phyloP scores from a whole-genome alignment of 1,140 invertebrate species.

The Lucilia cuprina region DNA sequence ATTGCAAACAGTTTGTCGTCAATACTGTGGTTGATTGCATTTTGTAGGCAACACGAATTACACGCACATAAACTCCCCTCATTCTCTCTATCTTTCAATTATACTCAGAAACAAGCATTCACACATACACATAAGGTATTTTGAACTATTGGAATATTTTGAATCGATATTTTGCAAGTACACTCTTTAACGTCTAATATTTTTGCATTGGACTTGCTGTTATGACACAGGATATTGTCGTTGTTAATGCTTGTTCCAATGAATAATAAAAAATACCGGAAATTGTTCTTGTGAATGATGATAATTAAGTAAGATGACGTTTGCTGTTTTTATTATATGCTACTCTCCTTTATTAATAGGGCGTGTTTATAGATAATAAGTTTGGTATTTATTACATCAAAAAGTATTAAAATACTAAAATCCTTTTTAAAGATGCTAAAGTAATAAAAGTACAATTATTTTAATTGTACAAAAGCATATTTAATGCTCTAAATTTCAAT shows the following conservation, averaged over 20 bases:
- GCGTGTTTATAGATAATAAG: too few species aligned
- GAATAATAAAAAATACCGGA: constrained; percentile 3
- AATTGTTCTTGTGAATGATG: constrained; percentile 15
- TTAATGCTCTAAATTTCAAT: too few species aligned
- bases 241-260: background rate
- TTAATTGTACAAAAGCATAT: too few species aligned
- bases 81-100: background rate
- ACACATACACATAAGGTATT: background rate
- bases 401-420: too few species aligned
- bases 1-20: background rate
- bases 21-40: constrained; percentile 14
- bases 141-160: background rate
- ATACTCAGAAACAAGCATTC: background rate
- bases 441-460: too few species aligned
- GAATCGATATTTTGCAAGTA: background rate
- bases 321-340: too few species aligned
- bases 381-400: too few species aligned
- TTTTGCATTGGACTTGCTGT: background rate
- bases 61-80: background rate
- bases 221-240: constrained; percentile 3
- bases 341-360: too few species aligned
- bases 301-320: background rate
- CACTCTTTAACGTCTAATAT: background rate
- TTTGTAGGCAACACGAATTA: background rate
- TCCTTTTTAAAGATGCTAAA: too few species aligned